These are phyloP conservation scores for Zaprionus gabonicus DNA, from an alignment of 1,140 invertebrate species.

Conservation along the genomic window DNA sequence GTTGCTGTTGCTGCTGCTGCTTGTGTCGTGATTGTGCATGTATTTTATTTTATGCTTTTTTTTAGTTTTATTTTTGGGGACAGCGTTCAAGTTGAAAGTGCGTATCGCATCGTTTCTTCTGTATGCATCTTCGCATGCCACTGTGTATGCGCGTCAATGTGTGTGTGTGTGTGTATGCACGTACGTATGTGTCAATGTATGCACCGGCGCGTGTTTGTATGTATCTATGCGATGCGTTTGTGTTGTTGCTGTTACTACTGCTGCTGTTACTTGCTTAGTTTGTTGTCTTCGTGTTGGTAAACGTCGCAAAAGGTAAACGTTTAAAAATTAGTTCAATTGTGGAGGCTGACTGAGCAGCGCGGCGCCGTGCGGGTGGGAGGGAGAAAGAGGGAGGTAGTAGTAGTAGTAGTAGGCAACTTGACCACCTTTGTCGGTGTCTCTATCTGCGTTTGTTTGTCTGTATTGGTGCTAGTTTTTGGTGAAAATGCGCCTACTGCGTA, in stretches of 20 bases:
- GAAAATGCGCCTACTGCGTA: slow-evolving; percentile 52
- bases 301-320: slow-evolving; percentile 48
- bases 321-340: slow-evolving; percentile 55
- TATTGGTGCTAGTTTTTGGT: slow-evolving; percentile 40
- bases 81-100: slow-evolving; percentile 50
- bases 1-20: slow-evolving; percentile 15
- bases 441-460: slow-evolving; percentile 1
- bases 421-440: slow-evolving; percentile 30
- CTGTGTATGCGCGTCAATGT: slow-evolving; percentile 8
- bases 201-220: slow-evolving; percentile 33
- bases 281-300: slow-evolving; percentile 39
- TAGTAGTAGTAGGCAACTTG: slow-evolving; percentile 13
- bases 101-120: slow-evolving; percentile 19
- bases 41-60: slow-evolving; percentile 42
- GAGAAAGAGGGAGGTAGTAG: slow-evolving; percentile 4
- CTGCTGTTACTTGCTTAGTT: slow-evolving; percentile 7
- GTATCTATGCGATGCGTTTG: slow-evolving; percentile 15
- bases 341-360: neutral
- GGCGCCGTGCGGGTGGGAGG: neutral
- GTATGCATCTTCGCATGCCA: slow-evolving; percentile 2
- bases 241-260: slow-evolving; percentile 7
- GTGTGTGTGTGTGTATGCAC: neutral
- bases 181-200: slow-evolving; percentile 28
- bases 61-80: slow-evolving; percentile 52
- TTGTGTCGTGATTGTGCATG: slow-evolving; percentile 28